These are phyloP conservation scores for Agelas oroides DNA, from an alignment of 37 sponge, comb jelly and placozoan species.

Conservation along the genomic window DNA sequence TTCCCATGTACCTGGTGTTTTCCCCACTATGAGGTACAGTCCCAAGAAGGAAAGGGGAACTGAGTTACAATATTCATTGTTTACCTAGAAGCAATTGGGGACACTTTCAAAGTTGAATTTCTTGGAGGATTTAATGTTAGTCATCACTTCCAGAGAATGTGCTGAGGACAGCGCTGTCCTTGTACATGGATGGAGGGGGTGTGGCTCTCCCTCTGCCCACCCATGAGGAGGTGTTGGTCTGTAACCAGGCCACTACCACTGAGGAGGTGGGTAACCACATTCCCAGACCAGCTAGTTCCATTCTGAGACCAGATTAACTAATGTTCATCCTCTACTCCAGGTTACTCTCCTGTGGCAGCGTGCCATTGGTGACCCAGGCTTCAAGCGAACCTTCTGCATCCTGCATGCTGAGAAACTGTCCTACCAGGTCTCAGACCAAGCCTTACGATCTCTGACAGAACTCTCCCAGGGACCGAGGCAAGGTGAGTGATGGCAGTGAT, in stretches of 20 bases:
- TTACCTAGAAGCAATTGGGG: too few species aligned
- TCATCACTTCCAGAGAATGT: conserved; percentile 57
- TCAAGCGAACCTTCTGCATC: conserved; percentile 67
- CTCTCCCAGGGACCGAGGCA: conserved; percentile 33
- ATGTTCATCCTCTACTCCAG: conserved; percentile 8
- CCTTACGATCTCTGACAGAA: conserved; percentile 37
- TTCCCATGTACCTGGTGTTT: background rate
- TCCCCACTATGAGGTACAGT: too few species aligned
- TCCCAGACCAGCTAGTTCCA: background rate
- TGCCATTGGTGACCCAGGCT: conserved; percentile 67
- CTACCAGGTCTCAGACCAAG: conserved; percentile 67
- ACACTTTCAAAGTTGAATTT: too few species aligned
- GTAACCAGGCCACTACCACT: conserved; percentile 59
- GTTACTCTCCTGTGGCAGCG: conserved; percentile 75
- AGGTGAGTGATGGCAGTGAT: conserved; percentile 9
- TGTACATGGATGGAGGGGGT: too few species aligned
- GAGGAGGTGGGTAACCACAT: conserved; percentile 57
- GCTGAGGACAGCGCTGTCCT: conserved; percentile 43
- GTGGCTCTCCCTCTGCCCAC: conserved; percentile 64
- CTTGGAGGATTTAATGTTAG: too few species aligned
- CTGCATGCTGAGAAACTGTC: conserved; percentile 78
- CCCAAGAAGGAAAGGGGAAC: too few species aligned
- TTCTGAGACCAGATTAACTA: too few species aligned
- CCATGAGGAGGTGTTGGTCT: conserved; percentile 66
- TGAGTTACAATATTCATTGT: too few species aligned